These are phyloP conservation scores for Metalampra italica DNA, from an alignment of 2,888 invertebrate genomes.

Conservation along the genomic window DNA sequence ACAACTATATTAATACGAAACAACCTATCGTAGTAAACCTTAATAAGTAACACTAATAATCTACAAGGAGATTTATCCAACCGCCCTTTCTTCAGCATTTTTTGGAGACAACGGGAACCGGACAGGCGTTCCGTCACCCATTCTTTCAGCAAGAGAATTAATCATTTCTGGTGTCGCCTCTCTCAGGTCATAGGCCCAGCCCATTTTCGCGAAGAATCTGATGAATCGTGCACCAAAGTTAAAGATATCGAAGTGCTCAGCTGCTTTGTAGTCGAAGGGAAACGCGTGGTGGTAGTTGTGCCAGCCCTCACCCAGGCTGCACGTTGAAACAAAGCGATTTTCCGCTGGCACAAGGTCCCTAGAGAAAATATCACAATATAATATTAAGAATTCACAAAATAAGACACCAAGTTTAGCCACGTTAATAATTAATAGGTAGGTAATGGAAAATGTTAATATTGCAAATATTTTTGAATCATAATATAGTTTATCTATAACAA, in stretches of 20 bases:
- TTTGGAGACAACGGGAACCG: conserved; percentile 36
- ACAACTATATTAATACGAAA: too few relatives aligned
- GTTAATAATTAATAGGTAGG: too few relatives aligned
- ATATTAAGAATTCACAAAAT: not conserved
- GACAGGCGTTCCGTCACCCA: conserved; percentile 64
- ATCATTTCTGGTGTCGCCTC: conserved; percentile 65
- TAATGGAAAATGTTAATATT: too few relatives aligned
- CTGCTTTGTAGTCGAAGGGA: conserved; percentile 82
- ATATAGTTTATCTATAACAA: too few relatives aligned
- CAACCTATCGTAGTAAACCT: too few relatives aligned
- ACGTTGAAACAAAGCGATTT: conserved; percentile 79
- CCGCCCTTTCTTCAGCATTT: not conserved
- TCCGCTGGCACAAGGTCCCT: conserved; percentile 81
- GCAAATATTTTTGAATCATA: too few relatives aligned
- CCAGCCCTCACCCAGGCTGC: conserved; percentile 83
- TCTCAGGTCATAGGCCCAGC: conserved; percentile 64
- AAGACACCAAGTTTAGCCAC: too few relatives aligned
- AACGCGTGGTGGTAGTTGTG: conserved; percentile 89
- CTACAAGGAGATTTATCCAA: not conserved
- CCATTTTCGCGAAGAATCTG: conserved; percentile 53
- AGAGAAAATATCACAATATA: conserved; percentile 24
- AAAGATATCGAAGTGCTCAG: conserved; percentile 72
- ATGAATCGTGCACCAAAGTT: conserved; percentile 61
- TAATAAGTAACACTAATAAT: too few relatives aligned
- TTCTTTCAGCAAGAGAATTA: conserved; percentile 58